A percentile compares a stretch with the other conserved stretches of the same genome.
Conservation (phyloP, 1,140 invertebrate genomes). For the Conopomorpha cramerella region DNA sequence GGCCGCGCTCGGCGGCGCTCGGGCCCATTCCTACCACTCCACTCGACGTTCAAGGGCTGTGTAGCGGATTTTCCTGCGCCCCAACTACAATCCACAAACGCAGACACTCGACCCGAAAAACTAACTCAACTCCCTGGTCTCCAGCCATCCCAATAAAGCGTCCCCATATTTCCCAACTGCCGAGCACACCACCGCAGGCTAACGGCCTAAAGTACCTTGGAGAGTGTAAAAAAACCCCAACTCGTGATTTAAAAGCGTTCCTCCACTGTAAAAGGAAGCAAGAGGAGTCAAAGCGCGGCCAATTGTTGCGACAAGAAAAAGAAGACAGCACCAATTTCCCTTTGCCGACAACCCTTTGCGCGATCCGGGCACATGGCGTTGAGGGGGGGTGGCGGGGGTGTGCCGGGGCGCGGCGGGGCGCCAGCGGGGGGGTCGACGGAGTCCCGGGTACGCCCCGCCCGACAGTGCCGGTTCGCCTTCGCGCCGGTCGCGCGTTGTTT, state of each 20-base stretch:
- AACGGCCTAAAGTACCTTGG: background rate
- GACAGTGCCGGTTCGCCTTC: conserved; percentile 53
- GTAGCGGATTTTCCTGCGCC: conserved; percentile 22
- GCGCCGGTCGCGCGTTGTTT: conserved; percentile 41
- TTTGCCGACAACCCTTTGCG: conserved; percentile 45
- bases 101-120: background rate
- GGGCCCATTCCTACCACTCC: conserved; percentile 23
- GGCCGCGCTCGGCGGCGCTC: conserved; percentile 19
- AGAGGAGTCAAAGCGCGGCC: conserved; percentile 17
- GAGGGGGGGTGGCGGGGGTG: conserved; percentile 15
- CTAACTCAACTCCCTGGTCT: background rate
- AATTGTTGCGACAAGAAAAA: conserved; percentile 26
- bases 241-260: conserved; percentile 4
- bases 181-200: conserved; percentile 18
- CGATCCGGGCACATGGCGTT: conserved; percentile 43
- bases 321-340: conserved; percentile 30
- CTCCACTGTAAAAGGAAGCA: conserved; percentile 12
- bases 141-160: too few relatives aligned
- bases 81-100: conserved; percentile 5
- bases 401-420: conserved; percentile 9
- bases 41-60: conserved; percentile 52
- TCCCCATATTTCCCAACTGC: background rate
- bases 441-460: conserved; percentile 42
- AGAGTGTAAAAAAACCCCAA: conserved; percentile 5
- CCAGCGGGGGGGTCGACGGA: conserved; percentile 16